Percentiles rank a stretch among this genome's conserved stretches.
Conservation (phyloP, 2,113 vertebrate genomes). For the Triplophysa siluroides region DNA sequence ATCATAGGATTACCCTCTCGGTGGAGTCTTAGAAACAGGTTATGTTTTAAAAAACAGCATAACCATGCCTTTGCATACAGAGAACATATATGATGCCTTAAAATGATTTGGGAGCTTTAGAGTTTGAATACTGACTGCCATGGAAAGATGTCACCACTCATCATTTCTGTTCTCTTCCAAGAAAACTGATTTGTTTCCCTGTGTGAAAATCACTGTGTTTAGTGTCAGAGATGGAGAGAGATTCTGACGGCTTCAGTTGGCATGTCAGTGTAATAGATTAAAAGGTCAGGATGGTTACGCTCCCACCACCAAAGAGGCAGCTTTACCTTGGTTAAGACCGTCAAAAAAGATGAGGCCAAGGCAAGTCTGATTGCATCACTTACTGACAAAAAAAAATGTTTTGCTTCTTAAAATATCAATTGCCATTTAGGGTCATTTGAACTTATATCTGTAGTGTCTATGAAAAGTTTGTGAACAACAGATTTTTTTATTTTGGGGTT, state of each 20-base stretch:
- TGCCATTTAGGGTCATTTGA: not conserved
- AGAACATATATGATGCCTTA: not conserved
- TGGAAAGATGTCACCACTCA: constrained; percentile 20
- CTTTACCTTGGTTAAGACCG: not conserved
- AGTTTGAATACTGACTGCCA: constrained; percentile 8
- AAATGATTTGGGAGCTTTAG: not conserved
- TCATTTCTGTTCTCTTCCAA: constrained; percentile 26
- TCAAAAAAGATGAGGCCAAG: constrained; percentile 10
- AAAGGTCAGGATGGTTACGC: constrained; percentile 17
- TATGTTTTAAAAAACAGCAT: no score
- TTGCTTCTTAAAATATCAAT: constrained; percentile 2
- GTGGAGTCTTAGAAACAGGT: no score
- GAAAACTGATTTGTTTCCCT: constrained; percentile 46
- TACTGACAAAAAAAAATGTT: constrained; percentile 10
- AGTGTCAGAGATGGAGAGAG: constrained; percentile 14
- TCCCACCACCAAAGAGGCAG: not conserved
- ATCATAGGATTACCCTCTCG: not conserved
- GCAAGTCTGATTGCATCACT: constrained; percentile 9
- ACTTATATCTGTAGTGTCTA: no score
- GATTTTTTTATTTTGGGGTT: no score
- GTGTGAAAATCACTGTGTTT: constrained; percentile 41
- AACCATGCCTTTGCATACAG: not conserved
- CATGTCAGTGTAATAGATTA: constrained; percentile 34
- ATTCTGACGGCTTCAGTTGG: constrained; percentile 38
- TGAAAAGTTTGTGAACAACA: no score